Evolutionary conservation across 2,888 invertebrate species (phyloP).

Genomic region (Eupithecia vulgata): DNA sequence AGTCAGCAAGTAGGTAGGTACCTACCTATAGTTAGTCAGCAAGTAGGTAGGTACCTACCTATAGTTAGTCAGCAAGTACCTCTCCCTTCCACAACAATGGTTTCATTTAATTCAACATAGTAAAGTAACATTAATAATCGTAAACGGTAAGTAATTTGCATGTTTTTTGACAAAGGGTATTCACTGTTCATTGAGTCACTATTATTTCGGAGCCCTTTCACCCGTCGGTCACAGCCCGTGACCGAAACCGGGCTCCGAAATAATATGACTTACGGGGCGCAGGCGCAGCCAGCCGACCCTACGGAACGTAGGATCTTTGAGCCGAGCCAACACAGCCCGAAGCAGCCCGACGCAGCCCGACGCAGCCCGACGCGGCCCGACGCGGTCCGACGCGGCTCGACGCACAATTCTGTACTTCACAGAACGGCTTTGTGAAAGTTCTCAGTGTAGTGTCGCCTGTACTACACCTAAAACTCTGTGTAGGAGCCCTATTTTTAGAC

Average conservation of each 20-base stretch:
- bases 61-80: no score
- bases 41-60: no score
- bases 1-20: no score
- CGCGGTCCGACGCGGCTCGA: not conserved
- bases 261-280: no score
- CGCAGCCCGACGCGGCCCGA: not conserved
- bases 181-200: not conserved
- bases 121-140: not conserved
- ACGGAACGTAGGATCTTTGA: no score
- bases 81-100: not conserved
- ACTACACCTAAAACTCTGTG: no score
- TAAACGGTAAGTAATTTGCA: conserved; percentile 7
- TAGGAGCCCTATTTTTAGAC: no score
- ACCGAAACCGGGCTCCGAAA: no score
- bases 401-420: not conserved
- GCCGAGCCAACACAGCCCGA: no score
- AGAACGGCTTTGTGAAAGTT: conserved; percentile 1
- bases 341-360: not conserved
- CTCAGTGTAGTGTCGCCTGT: no score
- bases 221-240: not conserved
- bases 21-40: no score
- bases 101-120: no score
- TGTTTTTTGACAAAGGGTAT: conserved; percentile 22
- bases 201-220: not conserved
- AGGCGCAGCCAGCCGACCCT: not conserved